phyloP scores from a whole-genome alignment of 2,113 vertebrate species.

The Calonectris borealis region DNA sequence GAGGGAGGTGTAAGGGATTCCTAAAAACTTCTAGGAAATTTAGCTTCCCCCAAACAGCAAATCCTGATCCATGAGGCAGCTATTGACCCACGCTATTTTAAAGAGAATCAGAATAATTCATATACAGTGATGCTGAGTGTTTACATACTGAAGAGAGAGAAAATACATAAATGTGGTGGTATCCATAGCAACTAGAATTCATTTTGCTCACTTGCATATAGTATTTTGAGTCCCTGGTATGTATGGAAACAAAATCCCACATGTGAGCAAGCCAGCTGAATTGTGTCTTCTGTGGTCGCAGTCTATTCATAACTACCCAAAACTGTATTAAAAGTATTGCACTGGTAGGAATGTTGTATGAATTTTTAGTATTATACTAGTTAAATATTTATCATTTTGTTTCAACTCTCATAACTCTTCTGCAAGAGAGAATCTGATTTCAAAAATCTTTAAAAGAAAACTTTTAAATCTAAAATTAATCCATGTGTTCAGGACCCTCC shows the following conservation, averaged over 20 bases:
- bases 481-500: not conserved
- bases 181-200: not conserved
- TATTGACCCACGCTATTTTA: not conserved
- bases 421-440: not conserved
- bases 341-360: not conserved
- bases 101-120: not conserved
- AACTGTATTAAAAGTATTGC: not conserved
- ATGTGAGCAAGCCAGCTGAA: not conserved
- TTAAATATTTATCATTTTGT: not conserved
- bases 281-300: not conserved
- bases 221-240: not conserved
- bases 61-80: not conserved
- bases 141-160: not conserved
- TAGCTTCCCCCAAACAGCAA: not conserved
- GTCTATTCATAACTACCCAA: not conserved
- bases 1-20: not conserved
- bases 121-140: not conserved
- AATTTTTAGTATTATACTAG: not conserved
- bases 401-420: not conserved
- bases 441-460: not conserved
- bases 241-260: conserved; percentile 1
- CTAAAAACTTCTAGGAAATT: not conserved
- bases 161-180: not conserved
- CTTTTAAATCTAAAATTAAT: not conserved
- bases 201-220: not conserved